phyloP scores from a whole-genome alignment of 2,888 invertebrate genomes.

The Drosophila antonietae region DNA sequence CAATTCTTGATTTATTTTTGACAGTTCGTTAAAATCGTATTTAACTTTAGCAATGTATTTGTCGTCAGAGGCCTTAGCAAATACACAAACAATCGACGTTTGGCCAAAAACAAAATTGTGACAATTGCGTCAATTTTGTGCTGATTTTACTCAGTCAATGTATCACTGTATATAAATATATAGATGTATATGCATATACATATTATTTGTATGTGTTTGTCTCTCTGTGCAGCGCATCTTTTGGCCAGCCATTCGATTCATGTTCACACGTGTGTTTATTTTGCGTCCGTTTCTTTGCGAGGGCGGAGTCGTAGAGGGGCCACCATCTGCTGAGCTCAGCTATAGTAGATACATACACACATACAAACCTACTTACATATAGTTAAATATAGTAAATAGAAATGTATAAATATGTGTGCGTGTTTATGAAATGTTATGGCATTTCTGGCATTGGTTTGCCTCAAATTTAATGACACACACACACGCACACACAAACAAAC shows the following conservation, averaged over 20 bases:
- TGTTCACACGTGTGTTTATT: conserved; percentile 77
- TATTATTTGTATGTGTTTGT: neutral
- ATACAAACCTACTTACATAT: conserved; percentile 14
- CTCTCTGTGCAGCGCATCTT: conserved; percentile 56
- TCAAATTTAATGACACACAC: conserved; percentile 44
- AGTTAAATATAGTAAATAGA: conserved; percentile 20
- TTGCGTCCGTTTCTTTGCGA: conserved; percentile 56
- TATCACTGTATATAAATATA: conserved; percentile 5
- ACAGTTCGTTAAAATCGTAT: conserved; percentile 31
- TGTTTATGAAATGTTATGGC: conserved; percentile 66
- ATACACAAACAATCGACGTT: conserved; percentile 21
- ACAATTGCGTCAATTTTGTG: conserved; percentile 77
- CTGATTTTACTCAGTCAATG: conserved; percentile 61
- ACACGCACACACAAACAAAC: no score
- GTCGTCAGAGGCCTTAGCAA: conserved; percentile 20
- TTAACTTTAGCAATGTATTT: conserved; percentile 39
- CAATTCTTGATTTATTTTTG: conserved; percentile 27
- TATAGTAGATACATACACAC: neutral
- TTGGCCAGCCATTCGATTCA: conserved; percentile 62
- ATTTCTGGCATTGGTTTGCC: conserved; percentile 73
- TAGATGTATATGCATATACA: neutral
- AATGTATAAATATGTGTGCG: conserved; percentile 23
- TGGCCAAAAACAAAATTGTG: conserved; percentile 48
- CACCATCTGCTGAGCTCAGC: conserved; percentile 26
- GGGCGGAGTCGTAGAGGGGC: conserved; percentile 51